Conservation (phyloP, 2,797 vertebrate genomes). For the Coranthus polyacanthus region DNA sequence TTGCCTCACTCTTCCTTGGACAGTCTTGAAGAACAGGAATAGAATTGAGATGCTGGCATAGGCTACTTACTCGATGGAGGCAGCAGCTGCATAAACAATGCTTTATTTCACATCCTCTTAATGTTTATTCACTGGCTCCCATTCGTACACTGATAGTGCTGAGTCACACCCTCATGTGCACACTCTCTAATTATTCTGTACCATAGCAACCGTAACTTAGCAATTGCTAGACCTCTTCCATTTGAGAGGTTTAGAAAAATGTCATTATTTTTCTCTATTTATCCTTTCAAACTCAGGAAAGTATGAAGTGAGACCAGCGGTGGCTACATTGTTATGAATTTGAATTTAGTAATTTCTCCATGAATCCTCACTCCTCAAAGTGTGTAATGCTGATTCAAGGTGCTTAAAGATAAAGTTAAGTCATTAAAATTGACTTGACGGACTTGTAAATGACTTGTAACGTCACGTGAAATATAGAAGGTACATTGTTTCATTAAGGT, state of each 20-base stretch:
- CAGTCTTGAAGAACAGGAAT: constrained; percentile 76
- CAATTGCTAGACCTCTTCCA: constrained; percentile 74
- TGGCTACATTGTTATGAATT: constrained; percentile 29
- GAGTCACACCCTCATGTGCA: constrained; percentile 81
- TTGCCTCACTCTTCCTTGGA: constrained; percentile 66
- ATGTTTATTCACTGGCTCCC: constrained; percentile 78
- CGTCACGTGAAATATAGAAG: constrained; percentile 52
- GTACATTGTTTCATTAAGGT: constrained; percentile 58
- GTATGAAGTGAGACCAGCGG: constrained; percentile 49
- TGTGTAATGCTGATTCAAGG: constrained; percentile 50
- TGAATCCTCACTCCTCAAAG: constrained; percentile 18
- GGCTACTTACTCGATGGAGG: constrained; percentile 68
- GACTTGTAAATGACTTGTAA: constrained; percentile 45
- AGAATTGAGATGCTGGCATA: constrained; percentile 74
- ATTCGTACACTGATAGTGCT: constrained; percentile 78
- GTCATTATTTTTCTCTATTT: constrained; percentile 62
- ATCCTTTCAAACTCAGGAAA: constrained; percentile 54
- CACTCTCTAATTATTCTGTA: constrained; percentile 80
- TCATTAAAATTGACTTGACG: constrained; percentile 53
- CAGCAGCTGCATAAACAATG: constrained; percentile 84
- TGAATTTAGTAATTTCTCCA: constrained; percentile 28
- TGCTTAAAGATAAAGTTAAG: constrained; percentile 41
- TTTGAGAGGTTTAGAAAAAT: constrained; percentile 72
- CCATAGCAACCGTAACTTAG: constrained; percentile 84
- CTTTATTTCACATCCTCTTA: constrained; percentile 81